Evolutionary conservation across 2,888 invertebrate species (phyloP).

Genomic region (Mimas tiliae): DNA sequence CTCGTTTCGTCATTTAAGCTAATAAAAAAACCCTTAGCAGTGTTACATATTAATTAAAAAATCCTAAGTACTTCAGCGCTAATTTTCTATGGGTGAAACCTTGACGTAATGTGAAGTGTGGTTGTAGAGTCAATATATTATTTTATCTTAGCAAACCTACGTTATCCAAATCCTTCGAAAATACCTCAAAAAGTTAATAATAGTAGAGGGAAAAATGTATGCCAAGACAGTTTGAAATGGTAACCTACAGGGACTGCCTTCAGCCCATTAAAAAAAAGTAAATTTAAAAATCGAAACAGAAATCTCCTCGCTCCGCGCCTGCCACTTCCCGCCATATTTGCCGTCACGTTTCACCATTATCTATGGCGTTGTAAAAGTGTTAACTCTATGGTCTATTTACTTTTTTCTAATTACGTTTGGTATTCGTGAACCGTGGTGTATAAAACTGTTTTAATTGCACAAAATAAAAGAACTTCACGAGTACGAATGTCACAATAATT

Average conservation of each 20-base stretch:
- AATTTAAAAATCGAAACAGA: conserved; percentile 1
- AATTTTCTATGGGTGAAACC: too few species aligned
- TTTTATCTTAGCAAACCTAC: too few species aligned
- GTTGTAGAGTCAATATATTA: too few species aligned
- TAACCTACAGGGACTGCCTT: not conserved
- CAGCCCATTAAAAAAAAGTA: not conserved
- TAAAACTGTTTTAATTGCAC: conserved; percentile 48
- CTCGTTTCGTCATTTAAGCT: too few species aligned
- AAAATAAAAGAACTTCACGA: conserved; percentile 24
- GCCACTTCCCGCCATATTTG: conserved; percentile 66
- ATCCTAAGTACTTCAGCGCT: too few species aligned
- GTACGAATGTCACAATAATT: conserved; percentile 35
- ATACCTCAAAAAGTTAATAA: too few species aligned
- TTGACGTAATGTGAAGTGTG: too few species aligned
- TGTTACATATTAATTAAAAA: too few species aligned
- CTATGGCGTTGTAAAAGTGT: conserved; percentile 49
- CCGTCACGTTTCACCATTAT: conserved; percentile 63
- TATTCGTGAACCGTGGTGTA: conserved; percentile 57
- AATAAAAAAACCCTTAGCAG: too few species aligned
- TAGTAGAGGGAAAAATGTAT: not conserved
- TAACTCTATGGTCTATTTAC: conserved; percentile 63
- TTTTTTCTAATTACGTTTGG: conserved; percentile 58
- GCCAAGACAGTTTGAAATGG: too few species aligned
- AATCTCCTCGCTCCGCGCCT: conserved; percentile 21
- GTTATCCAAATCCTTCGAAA: too few species aligned